Percentiles rank a stretch among this genome's conserved stretches.
These are phyloP conservation scores for Lasioglossum vierecki DNA, from an alignment of 2,888 invertebrate species.

Conservation along the genomic window DNA sequence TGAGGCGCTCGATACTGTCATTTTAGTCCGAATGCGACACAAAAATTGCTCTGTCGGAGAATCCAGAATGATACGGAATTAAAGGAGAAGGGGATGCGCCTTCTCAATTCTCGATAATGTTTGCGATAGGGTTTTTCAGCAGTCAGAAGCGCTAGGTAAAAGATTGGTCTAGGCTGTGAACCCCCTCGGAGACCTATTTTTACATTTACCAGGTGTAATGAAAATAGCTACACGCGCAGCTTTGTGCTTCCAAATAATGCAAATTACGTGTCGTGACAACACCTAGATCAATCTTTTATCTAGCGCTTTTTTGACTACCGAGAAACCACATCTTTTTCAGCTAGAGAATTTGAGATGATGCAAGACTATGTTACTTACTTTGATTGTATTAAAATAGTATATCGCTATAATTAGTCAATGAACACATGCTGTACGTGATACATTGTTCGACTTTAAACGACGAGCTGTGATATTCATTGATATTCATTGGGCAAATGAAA, in stretches of 20 bases:
- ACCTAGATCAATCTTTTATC: too few species aligned
- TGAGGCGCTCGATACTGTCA: conserved; percentile 76
- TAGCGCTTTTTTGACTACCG: too few species aligned
- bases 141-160: too few species aligned
- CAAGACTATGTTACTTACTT: not conserved
- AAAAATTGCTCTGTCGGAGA: not conserved
- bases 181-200: too few species aligned
- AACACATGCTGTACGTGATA: not conserved
- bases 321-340: not conserved
- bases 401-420: not conserved
- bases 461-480: not conserved
- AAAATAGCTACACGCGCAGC: too few species aligned
- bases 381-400: not conserved
- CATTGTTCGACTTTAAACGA: not conserved
- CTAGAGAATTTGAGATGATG: not conserved
- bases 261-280: too few species aligned
- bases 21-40: not conserved
- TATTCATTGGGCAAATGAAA: not conserved
- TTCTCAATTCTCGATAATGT: too few species aligned
- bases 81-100: too few species aligned
- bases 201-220: too few species aligned
- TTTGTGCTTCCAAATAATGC: too few species aligned
- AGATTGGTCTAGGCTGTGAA: too few species aligned
- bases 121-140: too few species aligned
- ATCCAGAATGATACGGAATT: not conserved